phyloP scores from a whole-genome alignment of 2,797 vertebrate genomes.

The Phrynocephalus guinanensis region DNA sequence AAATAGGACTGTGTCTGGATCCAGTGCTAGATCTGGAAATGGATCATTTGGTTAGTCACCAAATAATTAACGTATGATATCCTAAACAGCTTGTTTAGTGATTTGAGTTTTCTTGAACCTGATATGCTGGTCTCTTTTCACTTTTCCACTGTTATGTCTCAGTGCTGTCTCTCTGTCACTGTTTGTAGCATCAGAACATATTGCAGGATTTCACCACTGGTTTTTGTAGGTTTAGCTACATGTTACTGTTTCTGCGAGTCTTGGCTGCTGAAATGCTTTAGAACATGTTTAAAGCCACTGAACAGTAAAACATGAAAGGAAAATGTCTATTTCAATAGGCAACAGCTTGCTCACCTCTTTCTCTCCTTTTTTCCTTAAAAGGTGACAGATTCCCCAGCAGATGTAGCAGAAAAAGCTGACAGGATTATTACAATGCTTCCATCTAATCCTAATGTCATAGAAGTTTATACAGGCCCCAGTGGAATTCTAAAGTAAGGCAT shows the following conservation, averaged over 20 bases:
- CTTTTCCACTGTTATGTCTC: background rate
- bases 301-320: background rate
- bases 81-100: background rate
- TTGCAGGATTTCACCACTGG: background rate
- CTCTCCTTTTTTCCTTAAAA: constrained; percentile 70
- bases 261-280: background rate
- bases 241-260: background rate
- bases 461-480: constrained; percentile 92
- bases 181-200: background rate
- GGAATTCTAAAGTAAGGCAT: constrained; percentile 91
- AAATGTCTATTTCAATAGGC: constrained; percentile 21
- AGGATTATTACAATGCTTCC: constrained; percentile 99
- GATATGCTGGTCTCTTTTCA: background rate
- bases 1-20: background rate
- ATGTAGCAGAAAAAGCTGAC: constrained; percentile 95
- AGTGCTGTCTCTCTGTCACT: background rate
- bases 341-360: constrained; percentile 42
- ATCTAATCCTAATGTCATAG: constrained; percentile 91
- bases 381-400: constrained; percentile 94
- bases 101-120: too few species aligned
- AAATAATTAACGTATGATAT: background rate
- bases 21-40: background rate
- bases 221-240: constrained; percentile 16
- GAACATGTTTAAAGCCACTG: background rate
- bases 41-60: background rate